Evolutionary conservation across 2,113 vertebrate species (phyloP).

Genomic region (Percina caprodes): DNA sequence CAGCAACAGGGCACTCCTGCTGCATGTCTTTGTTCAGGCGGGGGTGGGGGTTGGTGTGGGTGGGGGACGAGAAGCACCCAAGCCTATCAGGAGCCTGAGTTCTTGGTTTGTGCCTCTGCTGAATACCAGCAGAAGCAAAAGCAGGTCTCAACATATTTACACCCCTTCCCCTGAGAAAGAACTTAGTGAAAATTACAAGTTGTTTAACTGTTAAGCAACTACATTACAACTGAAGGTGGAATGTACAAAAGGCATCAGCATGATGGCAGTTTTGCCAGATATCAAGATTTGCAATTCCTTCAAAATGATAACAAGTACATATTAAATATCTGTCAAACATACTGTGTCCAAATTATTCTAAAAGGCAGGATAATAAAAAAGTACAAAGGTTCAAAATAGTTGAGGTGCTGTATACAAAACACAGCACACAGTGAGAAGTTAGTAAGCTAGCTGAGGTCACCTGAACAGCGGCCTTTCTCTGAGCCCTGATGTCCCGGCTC

Average conservation of each 20-base stretch:
- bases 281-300: too few relatives aligned
- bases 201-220: background rate
- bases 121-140: background rate
- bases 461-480: background rate
- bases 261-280: too few relatives aligned
- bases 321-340: background rate
- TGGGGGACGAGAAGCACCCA: background rate
- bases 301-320: too few relatives aligned
- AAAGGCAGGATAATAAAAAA: too few relatives aligned
- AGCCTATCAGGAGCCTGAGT: background rate
- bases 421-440: background rate
- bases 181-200: background rate
- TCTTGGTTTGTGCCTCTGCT: background rate
- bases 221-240: too few relatives aligned
- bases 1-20: background rate
- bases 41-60: too few relatives aligned
- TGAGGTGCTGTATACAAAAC: background rate
- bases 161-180: constrained; percentile 1
- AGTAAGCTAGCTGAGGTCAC: background rate
- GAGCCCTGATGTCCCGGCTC: background rate
- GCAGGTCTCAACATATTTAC: constrained; percentile 43
- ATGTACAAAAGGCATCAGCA: too few relatives aligned
- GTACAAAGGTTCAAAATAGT: background rate
- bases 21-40: background rate
- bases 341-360: too few relatives aligned